A percentile compares a stretch with the other conserved stretches of the same genome.
These are phyloP conservation scores for Acrobasis repandana DNA, from an alignment of 2,888 invertebrate species.

Conservation along the genomic window DNA sequence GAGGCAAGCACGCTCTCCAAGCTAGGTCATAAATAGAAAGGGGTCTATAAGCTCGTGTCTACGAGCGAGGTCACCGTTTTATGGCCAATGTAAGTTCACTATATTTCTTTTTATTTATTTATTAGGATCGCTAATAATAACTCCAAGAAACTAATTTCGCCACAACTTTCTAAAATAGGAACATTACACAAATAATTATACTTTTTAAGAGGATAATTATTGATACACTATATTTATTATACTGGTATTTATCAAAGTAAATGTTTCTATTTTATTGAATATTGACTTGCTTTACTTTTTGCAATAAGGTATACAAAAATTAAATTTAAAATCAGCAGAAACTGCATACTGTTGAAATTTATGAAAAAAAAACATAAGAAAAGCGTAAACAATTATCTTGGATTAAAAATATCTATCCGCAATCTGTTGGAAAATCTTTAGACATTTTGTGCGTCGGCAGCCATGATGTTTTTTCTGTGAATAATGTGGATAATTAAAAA, in stretches of 20 bases:
- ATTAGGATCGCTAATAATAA: no score
- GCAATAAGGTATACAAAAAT: not conserved
- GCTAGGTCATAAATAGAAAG: conserved; percentile 34
- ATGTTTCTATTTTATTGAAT: not conserved
- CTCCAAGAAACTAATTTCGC: no score
- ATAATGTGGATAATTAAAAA: conserved; percentile 57
- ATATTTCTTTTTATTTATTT: not conserved
- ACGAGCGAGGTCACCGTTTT: not conserved
- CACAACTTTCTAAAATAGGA: no score
- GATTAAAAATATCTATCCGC: conserved; percentile 6
- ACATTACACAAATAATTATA: no score
- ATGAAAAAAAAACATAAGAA: not conserved
- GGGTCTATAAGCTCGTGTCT: conserved; percentile 30
- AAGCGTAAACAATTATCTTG: conserved; percentile 2
- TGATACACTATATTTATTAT: no score
- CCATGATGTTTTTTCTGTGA: conserved; percentile 38
- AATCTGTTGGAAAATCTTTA: conserved; percentile 18
- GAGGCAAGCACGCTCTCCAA: conserved; percentile 37
- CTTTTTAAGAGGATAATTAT: no score
- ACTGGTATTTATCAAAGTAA: no score
- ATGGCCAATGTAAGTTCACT: not conserved
- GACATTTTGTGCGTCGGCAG: conserved; percentile 29
- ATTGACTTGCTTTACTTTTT: not conserved
- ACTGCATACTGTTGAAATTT: not conserved
- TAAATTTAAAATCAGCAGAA: not conserved